phyloP scores from a whole-genome alignment of 2,113 vertebrate genomes.

The Patagioenas fasciata region DNA sequence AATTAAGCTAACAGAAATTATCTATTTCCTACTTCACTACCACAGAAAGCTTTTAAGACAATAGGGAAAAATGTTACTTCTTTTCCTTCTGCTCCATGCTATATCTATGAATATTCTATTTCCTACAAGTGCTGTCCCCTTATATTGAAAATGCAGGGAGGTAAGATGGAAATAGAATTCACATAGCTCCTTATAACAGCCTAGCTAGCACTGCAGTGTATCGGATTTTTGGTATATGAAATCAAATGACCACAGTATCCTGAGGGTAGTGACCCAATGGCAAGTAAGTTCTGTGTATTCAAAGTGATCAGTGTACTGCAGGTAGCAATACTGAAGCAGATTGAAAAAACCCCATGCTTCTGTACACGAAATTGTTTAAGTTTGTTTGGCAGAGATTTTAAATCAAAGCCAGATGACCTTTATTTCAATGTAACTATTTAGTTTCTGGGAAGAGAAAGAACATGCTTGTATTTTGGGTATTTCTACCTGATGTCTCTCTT shows the following conservation, averaged over 20 bases:
- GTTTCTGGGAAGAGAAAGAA: not conserved
- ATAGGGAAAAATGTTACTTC: no score
- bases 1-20: not conserved
- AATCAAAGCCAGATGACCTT: not conserved
- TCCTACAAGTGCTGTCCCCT: not conserved
- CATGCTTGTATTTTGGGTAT: not conserved
- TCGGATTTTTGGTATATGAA: not conserved
- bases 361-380: not conserved
- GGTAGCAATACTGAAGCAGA: not conserved
- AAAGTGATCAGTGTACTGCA: not conserved
- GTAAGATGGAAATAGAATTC: not conserved
- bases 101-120: not conserved
- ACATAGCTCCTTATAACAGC: not conserved
- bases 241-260: not conserved
- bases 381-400: not conserved
- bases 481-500: not conserved
- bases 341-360: not conserved
- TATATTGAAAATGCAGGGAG: not conserved
- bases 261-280: not conserved
- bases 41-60: not conserved
- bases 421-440: not conserved
- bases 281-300: not conserved
- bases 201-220: not conserved
- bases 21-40: not conserved
- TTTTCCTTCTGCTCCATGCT: not conserved